These are phyloP conservation scores for Julus scanicus DNA, from an alignment of 2,888 invertebrate genomes.

Conservation along the genomic window DNA sequence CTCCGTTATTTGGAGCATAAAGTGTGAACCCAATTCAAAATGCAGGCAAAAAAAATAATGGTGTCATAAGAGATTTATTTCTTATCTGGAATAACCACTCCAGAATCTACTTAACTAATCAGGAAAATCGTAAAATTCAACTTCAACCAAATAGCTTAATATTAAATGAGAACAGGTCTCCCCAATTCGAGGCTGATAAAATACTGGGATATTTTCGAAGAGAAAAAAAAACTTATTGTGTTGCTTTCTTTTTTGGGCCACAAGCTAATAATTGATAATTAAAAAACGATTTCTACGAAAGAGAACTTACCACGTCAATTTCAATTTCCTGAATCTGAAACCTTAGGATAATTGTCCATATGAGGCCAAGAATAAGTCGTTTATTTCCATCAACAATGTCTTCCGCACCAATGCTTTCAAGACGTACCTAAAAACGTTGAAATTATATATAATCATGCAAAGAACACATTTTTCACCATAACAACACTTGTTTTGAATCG, in stretches of 20 bases:
- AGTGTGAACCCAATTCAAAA: neutral
- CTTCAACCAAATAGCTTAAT: neutral
- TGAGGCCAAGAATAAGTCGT: conserved; percentile 93
- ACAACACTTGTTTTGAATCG: neutral
- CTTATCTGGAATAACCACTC: neutral
- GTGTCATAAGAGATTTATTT: too few relatives aligned
- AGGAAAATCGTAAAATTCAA: neutral
- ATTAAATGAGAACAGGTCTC: neutral
- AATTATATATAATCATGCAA: neutral
- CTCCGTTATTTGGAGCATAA: neutral
- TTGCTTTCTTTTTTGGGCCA: neutral
- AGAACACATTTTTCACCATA: neutral
- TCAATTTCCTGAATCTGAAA: conserved; percentile 99
- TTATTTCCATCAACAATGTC: conserved; percentile 99
- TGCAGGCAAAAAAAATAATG: too few relatives aligned
- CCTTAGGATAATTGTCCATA: conserved; percentile 98
- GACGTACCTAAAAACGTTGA: conserved; percentile 76
- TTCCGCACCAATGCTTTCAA: conserved; percentile 99
- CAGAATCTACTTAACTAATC: conserved; percentile 27
- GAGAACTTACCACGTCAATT: conserved; percentile 86
- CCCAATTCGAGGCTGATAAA: neutral
- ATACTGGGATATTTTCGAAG: neutral
- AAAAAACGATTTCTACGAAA: neutral
- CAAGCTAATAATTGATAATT: neutral
- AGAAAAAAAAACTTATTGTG: neutral